Conservation (phyloP, 2,888 invertebrate genomes). For the Nymphalis c-album region DNA sequence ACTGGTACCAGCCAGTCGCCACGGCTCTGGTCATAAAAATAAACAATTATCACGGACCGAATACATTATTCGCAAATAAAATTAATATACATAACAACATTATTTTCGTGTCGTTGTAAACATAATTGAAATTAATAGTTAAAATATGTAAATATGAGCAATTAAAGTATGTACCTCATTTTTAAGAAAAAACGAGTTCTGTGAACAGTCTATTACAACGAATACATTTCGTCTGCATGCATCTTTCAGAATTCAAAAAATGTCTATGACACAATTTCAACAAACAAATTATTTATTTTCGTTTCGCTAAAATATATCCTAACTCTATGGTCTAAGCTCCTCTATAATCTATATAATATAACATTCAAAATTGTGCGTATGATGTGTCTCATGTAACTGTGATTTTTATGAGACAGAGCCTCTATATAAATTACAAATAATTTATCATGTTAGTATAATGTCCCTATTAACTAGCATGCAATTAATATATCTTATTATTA, state of each 20-base stretch:
- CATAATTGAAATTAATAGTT: too few species aligned
- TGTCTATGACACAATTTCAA: too few species aligned
- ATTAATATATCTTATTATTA: slow-evolving; percentile 66
- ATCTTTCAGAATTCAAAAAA: too few species aligned
- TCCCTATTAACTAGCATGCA: slow-evolving; percentile 60
- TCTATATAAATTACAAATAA: slow-evolving; percentile 23
- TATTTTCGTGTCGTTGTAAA: too few species aligned
- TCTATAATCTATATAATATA: slow-evolving; percentile 3
- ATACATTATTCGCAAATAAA: not conserved
- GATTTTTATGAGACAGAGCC: slow-evolving; percentile 44
- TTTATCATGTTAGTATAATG: slow-evolving; percentile 17
- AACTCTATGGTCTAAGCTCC: not conserved
- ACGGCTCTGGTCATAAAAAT: slow-evolving; percentile 48
- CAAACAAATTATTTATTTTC: too few species aligned
- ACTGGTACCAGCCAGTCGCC: slow-evolving; percentile 70
- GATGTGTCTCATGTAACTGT: slow-evolving; percentile 36
- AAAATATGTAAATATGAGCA: too few species aligned
- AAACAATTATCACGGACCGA: slow-evolving; percentile 11
- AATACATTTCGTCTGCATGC: too few species aligned
- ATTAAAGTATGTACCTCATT: too few species aligned
- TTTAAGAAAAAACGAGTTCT: too few species aligned
- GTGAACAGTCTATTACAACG: too few species aligned
- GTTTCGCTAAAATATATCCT: slow-evolving; percentile 3
- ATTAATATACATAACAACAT: not conserved
- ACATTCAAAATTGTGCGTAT: slow-evolving; percentile 43